Percentiles rank a stretch among this genome's conserved stretches.
These are phyloP conservation scores for Polymixis flavicincta DNA, from an alignment of 2,888 invertebrate genomes.

Conservation along the genomic window DNA sequence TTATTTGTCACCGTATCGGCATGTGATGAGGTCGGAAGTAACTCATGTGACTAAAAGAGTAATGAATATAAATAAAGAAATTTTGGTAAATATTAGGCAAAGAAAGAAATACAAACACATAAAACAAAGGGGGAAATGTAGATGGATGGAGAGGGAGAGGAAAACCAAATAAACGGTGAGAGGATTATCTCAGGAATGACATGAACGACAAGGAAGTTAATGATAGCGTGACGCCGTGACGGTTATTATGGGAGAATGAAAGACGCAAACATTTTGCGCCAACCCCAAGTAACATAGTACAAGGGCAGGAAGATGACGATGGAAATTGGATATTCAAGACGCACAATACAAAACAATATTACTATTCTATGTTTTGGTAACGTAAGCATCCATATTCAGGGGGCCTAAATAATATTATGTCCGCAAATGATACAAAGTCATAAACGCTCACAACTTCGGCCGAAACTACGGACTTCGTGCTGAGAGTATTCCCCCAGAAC, in stretches of 20 bases:
- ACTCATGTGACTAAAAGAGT: not conserved
- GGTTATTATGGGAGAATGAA: not conserved
- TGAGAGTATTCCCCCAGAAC: too few species aligned
- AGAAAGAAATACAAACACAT: not conserved
- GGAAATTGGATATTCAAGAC: not conserved
- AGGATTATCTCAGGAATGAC: too few species aligned
- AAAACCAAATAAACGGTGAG: too few species aligned
- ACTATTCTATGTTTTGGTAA: not conserved
- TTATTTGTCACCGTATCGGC: not conserved
- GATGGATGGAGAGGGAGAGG: too few species aligned
- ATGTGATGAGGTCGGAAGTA: not conserved
- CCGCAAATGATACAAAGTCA: too few species aligned
- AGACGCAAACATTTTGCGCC: not conserved
- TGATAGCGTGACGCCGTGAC: too few species aligned
- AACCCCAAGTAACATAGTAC: not conserved
- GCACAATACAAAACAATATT: not conserved
- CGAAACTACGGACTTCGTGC: too few species aligned
- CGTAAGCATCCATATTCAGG: not conserved
- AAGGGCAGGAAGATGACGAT: not conserved
- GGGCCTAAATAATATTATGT: too few species aligned
- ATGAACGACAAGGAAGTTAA: not conserved
- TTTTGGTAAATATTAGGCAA: not conserved
- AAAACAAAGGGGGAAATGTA: not conserved
- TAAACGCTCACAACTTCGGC: too few species aligned
- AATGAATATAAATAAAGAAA: not conserved